Evolutionary conservation across 2,113 vertebrate genomes (phyloP).

Genomic region (Callipepla californica): DNA sequence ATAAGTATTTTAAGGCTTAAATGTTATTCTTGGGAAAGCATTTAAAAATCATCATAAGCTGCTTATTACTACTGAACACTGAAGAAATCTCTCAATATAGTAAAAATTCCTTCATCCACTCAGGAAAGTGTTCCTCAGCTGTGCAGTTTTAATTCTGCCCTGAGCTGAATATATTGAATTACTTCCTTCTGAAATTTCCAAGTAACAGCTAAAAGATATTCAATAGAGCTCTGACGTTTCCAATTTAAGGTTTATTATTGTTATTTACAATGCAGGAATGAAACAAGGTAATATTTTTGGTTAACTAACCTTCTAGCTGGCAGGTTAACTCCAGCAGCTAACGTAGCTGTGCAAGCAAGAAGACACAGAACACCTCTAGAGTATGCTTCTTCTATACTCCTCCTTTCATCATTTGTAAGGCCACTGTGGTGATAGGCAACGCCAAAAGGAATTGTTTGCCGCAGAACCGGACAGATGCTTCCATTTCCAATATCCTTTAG

Average conservation of each 20-base stretch:
- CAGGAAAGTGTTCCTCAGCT: not conserved
- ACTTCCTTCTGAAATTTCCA: not conserved
- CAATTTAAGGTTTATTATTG: not conserved
- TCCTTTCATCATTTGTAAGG: constrained; percentile 90
- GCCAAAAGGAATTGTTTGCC: constrained; percentile 87
- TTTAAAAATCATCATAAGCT: not conserved
- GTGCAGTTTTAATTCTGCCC: not conserved
- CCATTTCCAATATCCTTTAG: constrained; percentile 83
- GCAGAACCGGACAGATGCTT: constrained; percentile 86
- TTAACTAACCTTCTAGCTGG: constrained; percentile 91
- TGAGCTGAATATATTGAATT: rapidly evolving
- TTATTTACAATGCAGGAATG: not conserved
- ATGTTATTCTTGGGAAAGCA: not conserved
- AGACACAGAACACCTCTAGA: constrained; percentile 89
- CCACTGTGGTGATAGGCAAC: constrained; percentile 97
- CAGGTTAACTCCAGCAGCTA: constrained; percentile 95
- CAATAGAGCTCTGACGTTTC: not conserved
- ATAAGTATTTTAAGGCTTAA: not conserved
- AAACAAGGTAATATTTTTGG: not conserved
- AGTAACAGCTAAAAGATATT: not conserved
- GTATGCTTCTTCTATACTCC: constrained; percentile 92
- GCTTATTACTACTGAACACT: not conserved
- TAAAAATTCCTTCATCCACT: not conserved
- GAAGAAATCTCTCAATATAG: not conserved
- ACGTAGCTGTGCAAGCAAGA: constrained; percentile 93